Conservation (phyloP, 1,140 invertebrate species). For the Mercenaria mercenaria region DNA sequence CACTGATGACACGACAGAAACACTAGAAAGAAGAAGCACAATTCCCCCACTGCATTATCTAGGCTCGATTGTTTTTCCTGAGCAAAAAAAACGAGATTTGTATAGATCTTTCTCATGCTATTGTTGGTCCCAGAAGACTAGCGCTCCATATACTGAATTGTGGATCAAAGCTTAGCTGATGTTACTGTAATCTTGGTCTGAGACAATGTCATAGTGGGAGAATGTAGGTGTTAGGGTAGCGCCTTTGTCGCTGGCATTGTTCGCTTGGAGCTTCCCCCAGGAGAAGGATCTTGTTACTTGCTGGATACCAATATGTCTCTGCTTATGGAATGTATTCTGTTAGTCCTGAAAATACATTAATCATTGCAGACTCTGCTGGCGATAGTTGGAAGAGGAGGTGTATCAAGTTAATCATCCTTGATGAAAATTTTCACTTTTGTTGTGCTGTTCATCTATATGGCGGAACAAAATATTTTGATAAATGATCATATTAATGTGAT, state of each 20-base stretch:
- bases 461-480: too few species aligned
- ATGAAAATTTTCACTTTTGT: not conserved
- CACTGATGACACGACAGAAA: not conserved
- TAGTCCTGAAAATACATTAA: not conserved
- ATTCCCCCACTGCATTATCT: not conserved
- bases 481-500: too few species aligned
- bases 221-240: not conserved
- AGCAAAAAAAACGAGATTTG: not conserved
- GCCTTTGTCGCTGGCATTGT: not conserved
- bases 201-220: not conserved
- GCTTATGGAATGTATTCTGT: not conserved
- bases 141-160: not conserved
- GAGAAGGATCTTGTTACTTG: not conserved
- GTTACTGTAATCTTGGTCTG: not conserved
- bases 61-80: not conserved
- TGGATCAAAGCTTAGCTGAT: not conserved
- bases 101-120: slow-evolving; percentile 14
- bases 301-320: not conserved
- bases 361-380: not conserved
- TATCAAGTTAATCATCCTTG: not conserved
- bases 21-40: not conserved
- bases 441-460: too few species aligned
- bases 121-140: not conserved
- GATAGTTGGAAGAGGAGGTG: not conserved
- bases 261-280: not conserved